Base-by-base conservation (phyloP, 2,797 vertebrate species). In the Phataginus tetradactyla region DNA sequence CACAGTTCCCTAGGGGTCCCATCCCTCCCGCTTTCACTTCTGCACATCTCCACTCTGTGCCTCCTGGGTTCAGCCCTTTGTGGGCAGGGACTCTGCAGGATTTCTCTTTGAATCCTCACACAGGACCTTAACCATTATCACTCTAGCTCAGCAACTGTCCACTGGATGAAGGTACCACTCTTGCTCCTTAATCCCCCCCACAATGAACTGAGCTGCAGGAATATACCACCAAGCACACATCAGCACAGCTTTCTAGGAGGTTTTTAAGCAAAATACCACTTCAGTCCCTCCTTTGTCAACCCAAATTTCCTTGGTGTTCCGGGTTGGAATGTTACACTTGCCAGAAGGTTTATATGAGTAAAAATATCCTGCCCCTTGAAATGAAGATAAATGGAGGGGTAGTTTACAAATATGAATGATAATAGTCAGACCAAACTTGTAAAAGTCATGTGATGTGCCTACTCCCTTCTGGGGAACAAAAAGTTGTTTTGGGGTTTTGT, bases 211-310 rank as follows among this genome's bases (percentile, higher is more conserved):
- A 87, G 87, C 42, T 87, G 42, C 34, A 87, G 53, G 51, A 69
- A 39, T 68, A 78, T 51, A 42, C 45, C 29, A 11, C 68, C 37
- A 63, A 69, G 78, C 51, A 59, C 64, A 88, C 2, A 77, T 27
- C n/a, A 63, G 83, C 63, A 59, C 15, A 61, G 51, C 69, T 89
- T 95, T 96, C 96, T 84, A 97, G 92, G 90, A 93, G 69, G 75
- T 90, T 94, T 94, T 86, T 74, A 74, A 93, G 72, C 87, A 92
- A 96, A 96, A 92, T 4, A 79, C 53, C 86, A 71, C 51, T 93
- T 87, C 34, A 63, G 64, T 37, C 45, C 59, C 53, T 84, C 37
- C 75, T 53, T 61, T 64, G 61, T 83, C 87, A 87, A 79, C 75
- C 92, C 27, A 71, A 74, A 79, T 92, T 86, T 91, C 69, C 96